Evolutionary conservation across 2,888 invertebrate genomes (phyloP).

Genomic region (Heliconius charithonia): DNA sequence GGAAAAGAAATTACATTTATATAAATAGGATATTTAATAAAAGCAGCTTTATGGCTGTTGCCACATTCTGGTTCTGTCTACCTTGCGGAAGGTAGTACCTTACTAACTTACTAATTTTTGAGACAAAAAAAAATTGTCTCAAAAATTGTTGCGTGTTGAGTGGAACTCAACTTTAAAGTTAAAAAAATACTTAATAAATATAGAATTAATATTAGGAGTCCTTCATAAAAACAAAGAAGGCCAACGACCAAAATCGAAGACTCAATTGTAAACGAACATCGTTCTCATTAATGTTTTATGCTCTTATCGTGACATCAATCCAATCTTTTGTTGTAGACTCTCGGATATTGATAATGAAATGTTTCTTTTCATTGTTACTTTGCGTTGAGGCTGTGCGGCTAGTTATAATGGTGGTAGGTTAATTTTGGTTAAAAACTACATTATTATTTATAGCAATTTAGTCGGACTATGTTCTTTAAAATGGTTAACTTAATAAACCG

Average conservation of each 20-base stretch:
- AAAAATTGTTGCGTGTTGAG: too few species aligned
- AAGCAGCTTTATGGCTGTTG: too few species aligned
- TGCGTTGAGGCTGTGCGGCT: not conserved
- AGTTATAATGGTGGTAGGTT: not conserved
- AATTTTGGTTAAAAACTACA: not conserved
- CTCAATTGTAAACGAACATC: constrained; percentile 18
- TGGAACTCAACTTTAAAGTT: not conserved
- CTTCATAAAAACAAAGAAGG: not conserved
- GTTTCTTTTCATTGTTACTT: not conserved
- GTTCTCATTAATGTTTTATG: constrained; percentile 26
- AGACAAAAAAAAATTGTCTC: too few species aligned
- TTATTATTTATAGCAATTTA: too few species aligned
- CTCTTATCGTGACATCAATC: constrained; percentile 22
- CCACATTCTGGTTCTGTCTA: too few species aligned
- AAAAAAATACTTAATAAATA: not conserved
- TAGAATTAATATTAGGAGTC: not conserved
- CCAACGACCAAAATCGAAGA: constrained; percentile 8
- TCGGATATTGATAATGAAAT: constrained; percentile 9
- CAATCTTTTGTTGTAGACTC: constrained; percentile 18
- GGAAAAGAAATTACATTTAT: too few species aligned
- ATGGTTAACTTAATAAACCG: too few species aligned
- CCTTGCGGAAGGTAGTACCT: too few species aligned
- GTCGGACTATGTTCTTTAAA: too few species aligned
- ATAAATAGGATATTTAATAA: too few species aligned
- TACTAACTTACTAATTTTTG: too few species aligned